Conservation (phyloP, 2,113 vertebrate genomes). For the rabbit (Oryctolagus cuniculus) region DNA sequence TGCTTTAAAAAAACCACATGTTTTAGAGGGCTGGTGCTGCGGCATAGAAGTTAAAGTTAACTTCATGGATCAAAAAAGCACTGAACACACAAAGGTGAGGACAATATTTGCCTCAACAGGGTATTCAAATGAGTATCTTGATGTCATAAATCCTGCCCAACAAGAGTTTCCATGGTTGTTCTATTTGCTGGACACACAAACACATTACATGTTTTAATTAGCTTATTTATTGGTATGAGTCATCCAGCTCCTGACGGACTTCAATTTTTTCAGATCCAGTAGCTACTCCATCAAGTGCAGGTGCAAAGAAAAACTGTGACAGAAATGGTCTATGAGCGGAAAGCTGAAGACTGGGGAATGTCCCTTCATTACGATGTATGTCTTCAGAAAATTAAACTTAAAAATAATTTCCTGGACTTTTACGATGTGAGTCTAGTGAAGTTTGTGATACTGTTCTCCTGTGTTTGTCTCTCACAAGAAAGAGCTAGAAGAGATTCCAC, state of each 20-base stretch:
- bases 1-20: slow-evolving; percentile 24
- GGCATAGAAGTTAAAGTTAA: neutral
- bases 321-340: slow-evolving; percentile 21
- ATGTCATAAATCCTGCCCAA: neutral
- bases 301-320: slow-evolving; percentile 21
- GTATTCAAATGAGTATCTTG: neutral
- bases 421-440: slow-evolving; percentile 26
- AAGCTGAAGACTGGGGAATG: neutral
- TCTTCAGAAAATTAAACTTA: slow-evolving; percentile 44
- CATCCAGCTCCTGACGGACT: slow-evolving; percentile 43
- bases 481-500: neutral
- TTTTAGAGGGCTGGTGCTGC: neutral
- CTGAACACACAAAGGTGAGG: neutral
- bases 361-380: neutral
- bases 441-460: neutral
- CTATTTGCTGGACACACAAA: neutral
- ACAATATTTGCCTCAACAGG: neutral
- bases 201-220: slow-evolving; percentile 40
- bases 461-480: neutral
- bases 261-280: slow-evolving; percentile 36
- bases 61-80: neutral
- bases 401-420: slow-evolving; percentile 57
- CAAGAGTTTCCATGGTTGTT: neutral
- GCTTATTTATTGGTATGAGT: slow-evolving; percentile 49
- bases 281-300: neutral